A percentile compares a stretch with the other conserved stretches of the same genome.
These are phyloP conservation scores for Scaptomyza graminum DNA, from an alignment of 1,140 invertebrate species.

Conservation along the genomic window DNA sequence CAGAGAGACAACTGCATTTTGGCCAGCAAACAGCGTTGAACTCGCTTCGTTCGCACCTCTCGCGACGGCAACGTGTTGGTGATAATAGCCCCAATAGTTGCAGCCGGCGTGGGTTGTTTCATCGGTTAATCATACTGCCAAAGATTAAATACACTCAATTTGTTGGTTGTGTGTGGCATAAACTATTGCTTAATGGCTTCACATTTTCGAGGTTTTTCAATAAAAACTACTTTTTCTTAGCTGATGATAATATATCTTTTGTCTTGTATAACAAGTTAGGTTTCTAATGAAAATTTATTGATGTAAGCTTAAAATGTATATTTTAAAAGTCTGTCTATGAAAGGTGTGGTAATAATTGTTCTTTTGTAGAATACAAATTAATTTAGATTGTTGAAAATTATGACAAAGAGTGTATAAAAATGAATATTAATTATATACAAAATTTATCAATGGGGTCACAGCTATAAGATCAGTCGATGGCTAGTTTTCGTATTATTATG, in stretches of 20 bases:
- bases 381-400: too few species aligned
- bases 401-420: too few species aligned
- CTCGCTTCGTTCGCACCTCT: conserved; percentile 68
- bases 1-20: conserved; percentile 44
- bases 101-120: conserved; percentile 66
- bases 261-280: too few species aligned
- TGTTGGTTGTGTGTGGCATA: conserved; percentile 17
- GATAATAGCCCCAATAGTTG: conserved; percentile 52
- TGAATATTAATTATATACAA: too few species aligned
- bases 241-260: not conserved
- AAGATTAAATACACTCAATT: not conserved
- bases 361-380: too few species aligned
- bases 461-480: too few species aligned
- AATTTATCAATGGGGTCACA: too few species aligned
- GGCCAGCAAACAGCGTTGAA: conserved; percentile 55
- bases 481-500: too few species aligned
- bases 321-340: too few species aligned
- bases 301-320: too few species aligned
- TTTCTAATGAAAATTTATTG: too few species aligned
- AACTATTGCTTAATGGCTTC: conserved; percentile 15
- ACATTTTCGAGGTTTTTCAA: conserved; percentile 14
- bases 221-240: conserved; percentile 10
- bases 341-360: too few species aligned
- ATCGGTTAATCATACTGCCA: conserved; percentile 42
- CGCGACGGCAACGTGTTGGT: conserved; percentile 28